Percentiles rank a stretch among this genome's conserved stretches.
These are phyloP conservation scores for Microhierax caerulescens DNA, from an alignment of 2,797 vertebrate species.

Conservation along the genomic window DNA sequence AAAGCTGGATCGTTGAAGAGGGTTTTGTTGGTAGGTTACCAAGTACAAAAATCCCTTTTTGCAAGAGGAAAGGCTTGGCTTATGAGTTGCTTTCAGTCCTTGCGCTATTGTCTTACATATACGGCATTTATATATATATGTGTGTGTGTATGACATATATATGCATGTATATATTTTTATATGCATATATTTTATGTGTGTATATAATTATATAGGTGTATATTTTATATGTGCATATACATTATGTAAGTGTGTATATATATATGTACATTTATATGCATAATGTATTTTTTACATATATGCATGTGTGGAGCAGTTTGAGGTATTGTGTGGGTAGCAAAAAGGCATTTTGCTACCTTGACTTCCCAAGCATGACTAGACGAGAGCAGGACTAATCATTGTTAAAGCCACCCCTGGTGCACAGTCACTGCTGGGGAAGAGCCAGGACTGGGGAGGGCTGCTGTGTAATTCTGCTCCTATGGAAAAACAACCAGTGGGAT, in stretches of 20 bases:
- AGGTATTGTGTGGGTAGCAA: not conserved
- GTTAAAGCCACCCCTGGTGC: not conserved
- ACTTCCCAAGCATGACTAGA: not conserved
- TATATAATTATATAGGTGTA: not conserved
- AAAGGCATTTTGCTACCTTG: not conserved
- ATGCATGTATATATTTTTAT: not conserved
- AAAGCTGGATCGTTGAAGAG: not conserved
- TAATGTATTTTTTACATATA: not conserved
- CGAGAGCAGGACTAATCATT: not conserved
- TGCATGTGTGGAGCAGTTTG: not conserved
- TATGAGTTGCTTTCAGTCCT: not conserved
- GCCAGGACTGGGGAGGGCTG: not conserved
- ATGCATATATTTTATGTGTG: not conserved
- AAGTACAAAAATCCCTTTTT: not conserved
- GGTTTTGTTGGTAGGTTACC: not conserved
- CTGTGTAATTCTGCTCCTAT: not conserved
- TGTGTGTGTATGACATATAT: not conserved
- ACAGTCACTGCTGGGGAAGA: not conserved
- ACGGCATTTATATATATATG: rapidly evolving
- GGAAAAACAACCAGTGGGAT: not conserved
- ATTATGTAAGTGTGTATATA: not conserved
- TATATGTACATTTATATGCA: rapidly evolving
- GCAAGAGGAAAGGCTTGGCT: not conserved
- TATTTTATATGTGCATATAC: not conserved
- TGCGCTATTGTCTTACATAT: not conserved